These are phyloP conservation scores for Hydra vulgaris DNA, from an alignment of 30 jellyfish, hydroid and myxozoan genomes.

Conservation along the genomic window DNA sequence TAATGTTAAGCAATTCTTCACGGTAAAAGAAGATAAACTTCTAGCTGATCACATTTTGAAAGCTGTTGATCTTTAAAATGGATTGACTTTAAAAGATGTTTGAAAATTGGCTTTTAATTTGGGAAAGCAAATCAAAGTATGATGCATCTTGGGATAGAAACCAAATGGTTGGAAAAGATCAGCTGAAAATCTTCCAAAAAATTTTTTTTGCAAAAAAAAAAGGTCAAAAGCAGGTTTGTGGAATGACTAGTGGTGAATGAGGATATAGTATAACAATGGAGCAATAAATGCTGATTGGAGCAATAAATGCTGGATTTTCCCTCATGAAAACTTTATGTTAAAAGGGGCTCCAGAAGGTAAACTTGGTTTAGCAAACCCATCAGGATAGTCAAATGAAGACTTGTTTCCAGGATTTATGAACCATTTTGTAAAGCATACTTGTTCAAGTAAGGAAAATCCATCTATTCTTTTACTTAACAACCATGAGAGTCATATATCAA, in stretches of 20 bases:
- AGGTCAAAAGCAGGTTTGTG: background rate
- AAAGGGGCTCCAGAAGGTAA: background rate
- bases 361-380: background rate
- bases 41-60: background rate
- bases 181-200: background rate
- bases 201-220: no score
- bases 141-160: background rate
- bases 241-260: background rate
- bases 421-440: background rate
- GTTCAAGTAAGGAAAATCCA: background rate
- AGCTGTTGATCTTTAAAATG: background rate
- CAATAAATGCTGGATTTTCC: background rate
- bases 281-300: background rate
- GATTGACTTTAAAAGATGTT: background rate
- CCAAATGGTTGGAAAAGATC: background rate
- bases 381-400: background rate
- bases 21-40: background rate
- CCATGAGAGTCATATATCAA: background rate
- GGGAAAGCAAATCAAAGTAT: background rate
- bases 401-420: background rate
- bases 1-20: background rate
- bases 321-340: background rate
- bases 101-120: background rate
- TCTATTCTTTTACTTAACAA: background rate
- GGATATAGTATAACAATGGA: background rate